Conservation (phyloP, 2,797 vertebrate species). For the Gymnodraco acuticeps region DNA sequence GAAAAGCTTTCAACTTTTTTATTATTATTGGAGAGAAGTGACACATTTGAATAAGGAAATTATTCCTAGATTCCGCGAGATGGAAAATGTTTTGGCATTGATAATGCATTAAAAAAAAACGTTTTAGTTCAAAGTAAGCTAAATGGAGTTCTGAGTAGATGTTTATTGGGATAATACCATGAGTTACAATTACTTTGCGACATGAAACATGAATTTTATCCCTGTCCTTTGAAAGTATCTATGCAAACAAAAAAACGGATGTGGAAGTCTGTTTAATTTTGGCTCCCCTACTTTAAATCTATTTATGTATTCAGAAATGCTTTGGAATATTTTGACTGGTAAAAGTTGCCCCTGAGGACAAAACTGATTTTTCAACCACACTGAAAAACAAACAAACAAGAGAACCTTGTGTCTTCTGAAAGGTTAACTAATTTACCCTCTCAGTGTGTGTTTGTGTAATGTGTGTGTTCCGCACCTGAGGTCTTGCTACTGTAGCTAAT, state of each 20-base stretch:
- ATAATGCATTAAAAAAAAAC: too few relatives aligned
- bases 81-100: too few relatives aligned
- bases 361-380: slow-evolving; percentile 13
- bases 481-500: slow-evolving; percentile 69
- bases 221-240: background rate
- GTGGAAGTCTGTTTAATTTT: background rate
- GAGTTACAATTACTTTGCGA: too few relatives aligned
- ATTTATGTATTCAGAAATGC: slow-evolving; percentile 9
- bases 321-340: slow-evolving; percentile 8
- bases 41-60: too few relatives aligned
- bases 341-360: slow-evolving; percentile 19
- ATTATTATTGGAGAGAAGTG: too few relatives aligned
- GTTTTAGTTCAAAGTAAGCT: too few relatives aligned
- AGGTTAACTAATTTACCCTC: slow-evolving; percentile 61
- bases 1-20: too few relatives aligned
- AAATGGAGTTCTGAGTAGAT: too few relatives aligned
- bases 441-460: background rate
- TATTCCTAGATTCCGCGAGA: too few relatives aligned
- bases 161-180: too few relatives aligned
- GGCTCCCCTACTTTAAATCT: background rate
- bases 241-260: background rate
- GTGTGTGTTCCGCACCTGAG: slow-evolving; percentile 61
- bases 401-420: slow-evolving; percentile 34
- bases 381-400: slow-evolving; percentile 13
- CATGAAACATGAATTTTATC: too few relatives aligned